A percentile compares a stretch with the other conserved stretches of the same genome.
phyloP scores from a whole-genome alignment of 1,140 invertebrate genomes.

The Aphaenogaster ashmeadi region DNA sequence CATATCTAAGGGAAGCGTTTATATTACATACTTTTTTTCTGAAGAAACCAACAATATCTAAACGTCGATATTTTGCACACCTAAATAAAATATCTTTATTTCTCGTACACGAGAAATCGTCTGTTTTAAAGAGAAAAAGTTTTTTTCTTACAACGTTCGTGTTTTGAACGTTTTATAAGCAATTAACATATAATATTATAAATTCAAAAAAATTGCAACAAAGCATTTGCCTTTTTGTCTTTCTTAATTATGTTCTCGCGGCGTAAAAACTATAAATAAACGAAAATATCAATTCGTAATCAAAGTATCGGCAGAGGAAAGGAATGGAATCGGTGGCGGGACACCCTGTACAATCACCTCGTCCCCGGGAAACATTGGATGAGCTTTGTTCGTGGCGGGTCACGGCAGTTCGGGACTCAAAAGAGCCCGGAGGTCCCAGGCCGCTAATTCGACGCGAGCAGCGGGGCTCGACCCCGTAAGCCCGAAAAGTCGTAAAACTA shows the following conservation, averaged over 20 bases:
- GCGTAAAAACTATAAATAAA: not conserved
- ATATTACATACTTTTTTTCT: conserved; percentile 1
- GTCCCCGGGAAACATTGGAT: conserved; percentile 19
- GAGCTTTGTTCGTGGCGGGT: conserved; percentile 45
- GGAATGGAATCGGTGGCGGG: not conserved
- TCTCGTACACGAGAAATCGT: not conserved
- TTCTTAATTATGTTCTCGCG: not conserved
- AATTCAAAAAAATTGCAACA: not conserved
- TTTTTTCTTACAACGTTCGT: not conserved
- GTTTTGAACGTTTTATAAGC: not conserved
- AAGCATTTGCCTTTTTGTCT: not conserved
- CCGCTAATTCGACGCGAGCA: conserved; percentile 67
- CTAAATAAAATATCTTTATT: not conserved
- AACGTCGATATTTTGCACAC: not conserved
- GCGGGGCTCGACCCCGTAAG: conserved; percentile 39
- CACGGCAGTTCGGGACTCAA: conserved; percentile 43
- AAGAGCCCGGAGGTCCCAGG: conserved; percentile 29
- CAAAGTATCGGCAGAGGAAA: not conserved
- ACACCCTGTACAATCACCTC: conserved; percentile 34
- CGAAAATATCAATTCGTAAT: not conserved
- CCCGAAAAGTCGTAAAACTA: conserved; percentile 72
- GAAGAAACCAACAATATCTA: not conserved
- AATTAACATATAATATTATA: not conserved
- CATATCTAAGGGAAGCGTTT: not conserved
- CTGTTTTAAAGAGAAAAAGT: not conserved